Evolutionary conservation across 2,113 vertebrate genomes (phyloP).

Genomic region (Xiphorhynchus elegans): DNA sequence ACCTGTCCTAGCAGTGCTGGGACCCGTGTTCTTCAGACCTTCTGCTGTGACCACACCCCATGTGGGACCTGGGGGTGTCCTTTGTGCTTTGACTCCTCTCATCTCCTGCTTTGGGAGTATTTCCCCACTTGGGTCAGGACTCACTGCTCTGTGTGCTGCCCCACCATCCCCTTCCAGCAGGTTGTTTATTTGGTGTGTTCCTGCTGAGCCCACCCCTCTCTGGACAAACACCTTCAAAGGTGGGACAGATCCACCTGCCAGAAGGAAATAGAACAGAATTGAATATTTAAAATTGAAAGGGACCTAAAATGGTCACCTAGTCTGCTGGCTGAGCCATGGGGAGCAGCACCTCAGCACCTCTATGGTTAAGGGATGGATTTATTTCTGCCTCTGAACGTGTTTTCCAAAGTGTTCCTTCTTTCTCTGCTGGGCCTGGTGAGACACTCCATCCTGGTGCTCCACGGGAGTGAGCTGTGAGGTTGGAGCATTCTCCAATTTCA

Average conservation of each 20-base stretch:
- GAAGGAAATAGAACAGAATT: fast-evolving
- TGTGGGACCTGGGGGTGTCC: not conserved
- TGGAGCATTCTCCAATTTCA: not conserved
- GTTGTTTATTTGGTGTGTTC: fast-evolving
- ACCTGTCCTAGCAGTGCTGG: not conserved
- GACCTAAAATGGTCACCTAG: fast-evolving
- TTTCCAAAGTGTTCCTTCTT: fast-evolving
- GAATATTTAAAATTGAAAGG: not conserved
- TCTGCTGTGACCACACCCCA: fast-evolving
- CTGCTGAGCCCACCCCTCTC: fast-evolving
- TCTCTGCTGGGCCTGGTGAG: not conserved
- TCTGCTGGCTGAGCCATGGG: not conserved
- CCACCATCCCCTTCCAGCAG: fast-evolving
- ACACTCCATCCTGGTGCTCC: fast-evolving
- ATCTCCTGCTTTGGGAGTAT: fast-evolving
- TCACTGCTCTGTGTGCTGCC: fast-evolving
- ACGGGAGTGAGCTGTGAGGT: not conserved
- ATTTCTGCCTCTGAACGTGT: not conserved
- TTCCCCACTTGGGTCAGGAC: fast-evolving
- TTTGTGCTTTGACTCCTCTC: not conserved
- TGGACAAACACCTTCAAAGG: fast-evolving
- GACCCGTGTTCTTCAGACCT: not conserved
- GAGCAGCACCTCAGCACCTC: no score
- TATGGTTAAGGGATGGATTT: fast-evolving
- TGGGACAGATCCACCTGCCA: not conserved